These are phyloP conservation scores for Heliconius hewitsoni DNA, from an alignment of 1,140 invertebrate species.

Conservation along the genomic window DNA sequence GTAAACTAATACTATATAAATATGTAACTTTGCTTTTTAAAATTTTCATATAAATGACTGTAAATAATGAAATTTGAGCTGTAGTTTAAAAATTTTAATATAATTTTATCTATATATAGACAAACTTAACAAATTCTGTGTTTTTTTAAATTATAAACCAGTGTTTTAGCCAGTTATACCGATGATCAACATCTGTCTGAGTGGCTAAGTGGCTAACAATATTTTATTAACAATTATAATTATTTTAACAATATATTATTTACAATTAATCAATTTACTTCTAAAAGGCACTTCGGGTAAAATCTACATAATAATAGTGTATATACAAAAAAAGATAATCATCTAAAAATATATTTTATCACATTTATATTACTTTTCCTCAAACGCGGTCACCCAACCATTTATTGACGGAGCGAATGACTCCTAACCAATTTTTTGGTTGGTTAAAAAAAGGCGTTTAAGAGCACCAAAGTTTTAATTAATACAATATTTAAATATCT, in stretches of 20 bases:
- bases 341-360: slow-evolving; percentile 73
- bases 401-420: not conserved
- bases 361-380: slow-evolving; percentile 47
- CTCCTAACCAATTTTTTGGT: not conserved
- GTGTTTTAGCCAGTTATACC: not conserved
- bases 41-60: not conserved
- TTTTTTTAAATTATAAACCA: not conserved
- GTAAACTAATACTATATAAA: not conserved
- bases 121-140: slow-evolving; percentile 17
- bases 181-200: no score
- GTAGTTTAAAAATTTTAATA: not conserved
- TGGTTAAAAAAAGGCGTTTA: not conserved
- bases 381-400: slow-evolving; percentile 21
- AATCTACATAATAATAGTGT: slow-evolving; percentile 36
- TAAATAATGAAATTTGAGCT: not conserved
- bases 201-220: no score
- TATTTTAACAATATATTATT: slow-evolving; percentile 14
- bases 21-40: not conserved
- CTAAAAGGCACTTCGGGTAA: slow-evolving; percentile 56
- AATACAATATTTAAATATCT: not conserved
- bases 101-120: not conserved
- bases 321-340: slow-evolving; percentile 60
- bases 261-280: slow-evolving; percentile 11
- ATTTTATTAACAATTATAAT: no score
- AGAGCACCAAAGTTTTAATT: not conserved